A percentile compares a stretch with the other conserved stretches of the same genome.
These are phyloP conservation scores for Bolinopsis microptera DNA, from an alignment of 37 sponge, comb jelly and placozoan species.

Conservation along the genomic window DNA sequence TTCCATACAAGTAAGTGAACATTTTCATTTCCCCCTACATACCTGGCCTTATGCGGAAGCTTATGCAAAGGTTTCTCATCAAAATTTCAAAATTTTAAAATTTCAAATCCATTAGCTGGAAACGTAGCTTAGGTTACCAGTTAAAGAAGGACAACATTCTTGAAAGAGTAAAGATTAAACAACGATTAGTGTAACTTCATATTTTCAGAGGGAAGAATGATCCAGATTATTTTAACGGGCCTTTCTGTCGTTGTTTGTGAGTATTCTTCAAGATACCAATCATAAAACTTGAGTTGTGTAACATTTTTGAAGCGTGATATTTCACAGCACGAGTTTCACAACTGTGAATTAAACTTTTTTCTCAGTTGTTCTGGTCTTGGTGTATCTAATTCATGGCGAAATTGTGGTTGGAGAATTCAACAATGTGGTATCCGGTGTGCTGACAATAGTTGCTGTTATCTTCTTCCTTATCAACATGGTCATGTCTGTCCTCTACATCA, in stretches of 20 bases:
- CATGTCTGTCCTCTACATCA: conserved; percentile 9
- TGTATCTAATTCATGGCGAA: not conserved
- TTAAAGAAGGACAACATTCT: no score
- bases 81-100: not conserved
- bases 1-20: not conserved
- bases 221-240: not conserved
- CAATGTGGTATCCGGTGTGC: not conserved
- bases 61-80: no score
- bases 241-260: conserved; percentile 15
- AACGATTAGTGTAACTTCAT: no score
- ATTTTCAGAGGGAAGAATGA: not conserved
- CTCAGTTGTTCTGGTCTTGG: not conserved
- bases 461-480: not conserved
- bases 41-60: no score
- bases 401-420: not conserved
- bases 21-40: not conserved
- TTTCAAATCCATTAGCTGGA: not conserved
- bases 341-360: no score
- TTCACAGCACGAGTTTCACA: no score
- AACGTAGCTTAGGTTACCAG: not conserved
- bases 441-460: not conserved
- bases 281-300: no score
- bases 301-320: no score
- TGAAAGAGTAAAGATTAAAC: no score
- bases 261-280: no score